A percentile compares a stretch with the other conserved stretches of the same genome.
phyloP scores from a whole-genome alignment of 1,140 invertebrate species.

The Teleopsis dalmanni region DNA sequence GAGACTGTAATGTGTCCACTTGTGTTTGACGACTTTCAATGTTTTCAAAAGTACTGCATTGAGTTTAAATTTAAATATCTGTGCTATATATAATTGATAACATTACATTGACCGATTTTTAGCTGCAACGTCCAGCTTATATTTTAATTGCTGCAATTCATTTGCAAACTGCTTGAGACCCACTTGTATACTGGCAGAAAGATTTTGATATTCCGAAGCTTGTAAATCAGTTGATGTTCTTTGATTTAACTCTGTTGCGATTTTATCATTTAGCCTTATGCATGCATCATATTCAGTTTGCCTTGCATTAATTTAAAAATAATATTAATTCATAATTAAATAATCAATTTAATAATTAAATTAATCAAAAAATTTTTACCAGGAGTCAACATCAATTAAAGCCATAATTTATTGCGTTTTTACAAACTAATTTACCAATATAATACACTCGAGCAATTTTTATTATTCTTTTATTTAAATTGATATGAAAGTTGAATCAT shows the following conservation, averaged over 20 bases:
- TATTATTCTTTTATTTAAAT: too few species aligned
- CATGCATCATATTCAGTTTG: constrained; percentile 58
- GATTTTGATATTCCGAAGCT: constrained; percentile 48
- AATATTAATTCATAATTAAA: not conserved
- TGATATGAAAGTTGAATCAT: too few species aligned
- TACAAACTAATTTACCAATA: not conserved
- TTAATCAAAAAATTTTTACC: constrained; percentile 15
- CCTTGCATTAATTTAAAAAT: constrained; percentile 43
- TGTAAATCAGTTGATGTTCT: constrained; percentile 46
- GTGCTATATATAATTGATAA: constrained; percentile 14
- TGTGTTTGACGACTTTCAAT: constrained; percentile 53
- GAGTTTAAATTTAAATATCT: constrained; percentile 47
- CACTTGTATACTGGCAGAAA: constrained; percentile 54
- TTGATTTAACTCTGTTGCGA: constrained; percentile 55
- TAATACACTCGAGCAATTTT: too few species aligned
- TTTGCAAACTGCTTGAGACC: constrained; percentile 54
- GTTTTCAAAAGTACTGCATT: constrained; percentile 52
- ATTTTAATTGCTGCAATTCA: constrained; percentile 54
- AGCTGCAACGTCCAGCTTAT: constrained; percentile 49
- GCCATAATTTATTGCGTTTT: constrained; percentile 22
- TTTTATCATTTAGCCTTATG: constrained; percentile 55
- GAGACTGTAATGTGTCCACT: constrained; percentile 53
- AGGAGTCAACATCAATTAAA: constrained; percentile 40
- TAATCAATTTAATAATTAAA: not conserved
- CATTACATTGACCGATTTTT: constrained; percentile 25